These are phyloP conservation scores for Eira barbara DNA, from an alignment of 2,113 vertebrate genomes.

Conservation along the genomic window DNA sequence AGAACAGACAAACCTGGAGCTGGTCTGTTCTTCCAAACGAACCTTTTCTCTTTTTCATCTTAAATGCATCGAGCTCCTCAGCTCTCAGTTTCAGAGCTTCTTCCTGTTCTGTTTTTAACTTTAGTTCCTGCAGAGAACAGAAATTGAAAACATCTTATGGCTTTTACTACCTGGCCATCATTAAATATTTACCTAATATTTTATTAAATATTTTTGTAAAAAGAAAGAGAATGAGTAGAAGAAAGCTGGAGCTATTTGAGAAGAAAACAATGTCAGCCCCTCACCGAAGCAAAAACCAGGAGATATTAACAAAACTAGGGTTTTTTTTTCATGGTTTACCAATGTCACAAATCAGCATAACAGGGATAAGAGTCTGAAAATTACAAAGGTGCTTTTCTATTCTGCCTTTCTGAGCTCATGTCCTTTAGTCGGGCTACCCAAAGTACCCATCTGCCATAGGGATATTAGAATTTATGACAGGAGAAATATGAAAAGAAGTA, in stretches of 20 bases:
- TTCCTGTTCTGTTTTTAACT: constrained; percentile 79
- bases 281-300: background rate
- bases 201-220: background rate
- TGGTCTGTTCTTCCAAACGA: constrained; percentile 50
- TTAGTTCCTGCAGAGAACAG: constrained; percentile 81
- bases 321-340: background rate
- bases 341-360: background rate
- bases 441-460: background rate
- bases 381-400: background rate
- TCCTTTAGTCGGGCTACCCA: background rate
- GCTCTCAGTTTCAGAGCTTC: constrained; percentile 76
- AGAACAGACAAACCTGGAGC: constrained; percentile 66
- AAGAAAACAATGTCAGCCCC: background rate
- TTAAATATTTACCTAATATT: background rate
- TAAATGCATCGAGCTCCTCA: constrained; percentile 78
- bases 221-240: background rate
- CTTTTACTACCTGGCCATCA: background rate
- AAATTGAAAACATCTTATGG: constrained; percentile 2
- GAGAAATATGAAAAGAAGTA: constrained; percentile 18
- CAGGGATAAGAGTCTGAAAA: background rate
- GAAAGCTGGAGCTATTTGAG: background rate
- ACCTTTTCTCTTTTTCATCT: constrained; percentile 62
- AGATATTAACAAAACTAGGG: background rate
- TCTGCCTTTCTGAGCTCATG: constrained; percentile 5
- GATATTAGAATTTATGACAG: constrained; percentile 28